These are phyloP conservation scores for Chymomyza procnemis DNA, from an alignment of 2,888 invertebrate species.

Conservation along the genomic window DNA sequence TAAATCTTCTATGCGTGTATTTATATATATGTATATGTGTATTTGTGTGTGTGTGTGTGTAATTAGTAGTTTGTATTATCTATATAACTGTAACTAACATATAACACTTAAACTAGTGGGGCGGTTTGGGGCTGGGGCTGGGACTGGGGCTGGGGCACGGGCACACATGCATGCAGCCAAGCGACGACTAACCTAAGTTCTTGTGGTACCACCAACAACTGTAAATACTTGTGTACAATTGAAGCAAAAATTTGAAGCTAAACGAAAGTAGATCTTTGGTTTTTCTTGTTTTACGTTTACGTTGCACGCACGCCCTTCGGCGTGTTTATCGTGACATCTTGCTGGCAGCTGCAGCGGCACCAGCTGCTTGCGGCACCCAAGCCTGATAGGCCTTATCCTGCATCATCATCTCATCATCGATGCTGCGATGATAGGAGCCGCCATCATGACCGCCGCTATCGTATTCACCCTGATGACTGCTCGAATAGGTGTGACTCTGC, in stretches of 20 bases:
- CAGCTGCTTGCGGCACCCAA: conserved; percentile 76
- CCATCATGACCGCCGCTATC: conserved; percentile 82
- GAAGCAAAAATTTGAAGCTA: conserved; percentile 56
- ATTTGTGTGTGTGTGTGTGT: conserved; percentile 15
- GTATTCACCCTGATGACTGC: conserved; percentile 82
- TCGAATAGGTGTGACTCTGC: conserved; percentile 87
- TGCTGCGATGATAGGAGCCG: conserved; percentile 81
- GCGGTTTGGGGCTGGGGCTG: no score
- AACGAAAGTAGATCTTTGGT: conserved; percentile 65
- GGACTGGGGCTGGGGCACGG: no score
- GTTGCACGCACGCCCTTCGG: background rate
- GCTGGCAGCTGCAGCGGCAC: conserved; percentile 3
- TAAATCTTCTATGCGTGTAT: conserved; percentile 1
- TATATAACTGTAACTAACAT: conserved; percentile 31
- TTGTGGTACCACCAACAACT: conserved; percentile 36
- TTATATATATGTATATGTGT: conserved; percentile 1
- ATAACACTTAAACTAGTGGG: conserved; percentile 39
- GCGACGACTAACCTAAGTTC: conserved; percentile 26
- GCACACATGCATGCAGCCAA: conserved; percentile 18
- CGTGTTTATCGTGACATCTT: conserved; percentile 50
- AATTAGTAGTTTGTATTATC: conserved; percentile 40
- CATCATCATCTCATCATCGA: conserved; percentile 81
- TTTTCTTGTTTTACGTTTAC: conserved; percentile 18
- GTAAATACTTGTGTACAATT: conserved; percentile 54
- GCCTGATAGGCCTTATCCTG: conserved; percentile 83